phyloP scores from a whole-genome alignment of 1,140 invertebrate genomes.

The Chymomyza costata region DNA sequence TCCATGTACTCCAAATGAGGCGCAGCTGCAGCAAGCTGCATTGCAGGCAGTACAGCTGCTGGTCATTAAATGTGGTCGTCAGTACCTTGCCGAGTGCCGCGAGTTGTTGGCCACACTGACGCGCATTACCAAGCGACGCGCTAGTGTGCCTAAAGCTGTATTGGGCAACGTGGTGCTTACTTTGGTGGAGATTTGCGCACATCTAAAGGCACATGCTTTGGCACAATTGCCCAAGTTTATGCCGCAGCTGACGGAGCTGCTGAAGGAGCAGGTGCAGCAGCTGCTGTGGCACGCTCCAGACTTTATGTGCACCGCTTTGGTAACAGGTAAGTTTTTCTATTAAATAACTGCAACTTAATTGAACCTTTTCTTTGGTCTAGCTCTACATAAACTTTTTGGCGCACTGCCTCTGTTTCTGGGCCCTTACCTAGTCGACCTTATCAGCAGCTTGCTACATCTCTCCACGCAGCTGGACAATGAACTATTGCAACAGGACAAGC shows the following conservation, averaged over 20 bases:
- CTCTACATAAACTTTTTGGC: slow-evolving; percentile 87
- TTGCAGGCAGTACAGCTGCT: slow-evolving; percentile 88
- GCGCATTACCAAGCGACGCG: slow-evolving; percentile 78
- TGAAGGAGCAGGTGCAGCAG: slow-evolving; percentile 76
- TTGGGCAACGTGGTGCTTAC: slow-evolving; percentile 86
- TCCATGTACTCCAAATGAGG: slow-evolving; percentile 72
- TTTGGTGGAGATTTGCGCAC: slow-evolving; percentile 85
- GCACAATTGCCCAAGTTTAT: slow-evolving; percentile 85
- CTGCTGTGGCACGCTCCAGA: slow-evolving; percentile 76
- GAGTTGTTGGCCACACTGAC: slow-evolving; percentile 80
- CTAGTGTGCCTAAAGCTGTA: slow-evolving; percentile 81
- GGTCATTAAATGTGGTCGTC: slow-evolving; percentile 81
- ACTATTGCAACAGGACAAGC: slow-evolving; percentile 64
- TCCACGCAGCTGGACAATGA: slow-evolving; percentile 45
- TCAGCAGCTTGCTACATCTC: slow-evolving; percentile 78
- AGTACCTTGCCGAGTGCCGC: slow-evolving; percentile 81
- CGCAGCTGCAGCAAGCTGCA: slow-evolving; percentile 85
- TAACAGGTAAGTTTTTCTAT: slow-evolving; percentile 77
- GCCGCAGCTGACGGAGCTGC: slow-evolving; percentile 83
- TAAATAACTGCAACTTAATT: neutral
- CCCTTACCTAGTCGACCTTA: slow-evolving; percentile 86
- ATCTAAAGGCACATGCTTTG: slow-evolving; percentile 85
- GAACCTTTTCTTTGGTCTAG: slow-evolving; percentile 16
- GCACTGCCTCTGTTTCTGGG: slow-evolving; percentile 87
- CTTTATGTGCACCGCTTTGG: slow-evolving; percentile 78